Base-by-base conservation (phyloP, 2,113 vertebrate species). In the Phrynosoma platyrhinos region DNA sequence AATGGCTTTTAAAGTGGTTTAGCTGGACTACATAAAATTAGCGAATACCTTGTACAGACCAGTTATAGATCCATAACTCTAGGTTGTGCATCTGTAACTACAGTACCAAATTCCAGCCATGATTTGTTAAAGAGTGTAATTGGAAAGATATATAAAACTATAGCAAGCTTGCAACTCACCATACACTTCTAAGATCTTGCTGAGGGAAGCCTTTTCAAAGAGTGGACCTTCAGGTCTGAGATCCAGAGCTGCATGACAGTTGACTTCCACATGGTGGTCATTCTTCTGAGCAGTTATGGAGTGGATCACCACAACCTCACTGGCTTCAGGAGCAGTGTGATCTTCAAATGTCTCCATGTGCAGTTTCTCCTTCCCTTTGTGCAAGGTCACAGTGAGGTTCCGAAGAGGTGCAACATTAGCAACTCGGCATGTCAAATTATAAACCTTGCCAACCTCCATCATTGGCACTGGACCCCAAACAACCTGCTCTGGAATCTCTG, bases 351-450 rank as follows among this genome's bases (percentile, higher is more conserved):
- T 97, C 92, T 97, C 96, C 55, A 95, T 96, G 82, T 97, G 96
- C 82, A 98, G 95, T 87, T 97, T 91, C 1, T 90, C 94, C 78
- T 94, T 95, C 5, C 96, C 97, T 86, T 89, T 92, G 91, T 95
- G 97, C 97, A 98, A 96, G 85, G 92, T 96, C 91, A 98, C 94
- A 32, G 94, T 97, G 88, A 98, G 95, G 92, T 97, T 97, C 91
- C 97, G 97, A 84, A 98, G 97, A 0, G 98, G 98, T 68, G 98
- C 98, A 16, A 98, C 96, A n/a, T 96, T 97, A 62, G 97, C 97
- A 86, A 98, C 97, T 79, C 97, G 97, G 53, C 98, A 98, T 82
- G 97, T 96, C 84, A 98, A 94, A 87, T 96, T 95, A 92, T 98
- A 98, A 74, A 97, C 90, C 77, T 87, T 93, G 72, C 96, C 97